Evolutionary conservation across 2,888 invertebrate genomes (phyloP).

Genomic region (Eristalis intricaria): DNA sequence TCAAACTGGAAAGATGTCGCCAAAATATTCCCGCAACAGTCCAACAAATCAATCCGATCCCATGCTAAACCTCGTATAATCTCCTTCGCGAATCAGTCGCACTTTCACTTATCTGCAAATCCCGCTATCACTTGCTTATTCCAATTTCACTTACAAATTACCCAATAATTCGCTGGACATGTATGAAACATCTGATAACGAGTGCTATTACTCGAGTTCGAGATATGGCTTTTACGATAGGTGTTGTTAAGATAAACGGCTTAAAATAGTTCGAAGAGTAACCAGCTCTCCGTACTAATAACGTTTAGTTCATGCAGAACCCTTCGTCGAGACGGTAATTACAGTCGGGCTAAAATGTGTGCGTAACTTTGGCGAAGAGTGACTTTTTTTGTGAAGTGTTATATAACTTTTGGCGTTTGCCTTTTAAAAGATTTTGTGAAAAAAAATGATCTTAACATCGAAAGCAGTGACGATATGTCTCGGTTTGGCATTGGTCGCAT

Average conservation of each 20-base stretch:
- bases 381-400: neutral
- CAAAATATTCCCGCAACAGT: neutral
- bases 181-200: neutral
- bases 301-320: neutral
- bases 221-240: neutral
- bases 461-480: conserved; percentile 77
- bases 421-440: neutral
- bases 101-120: conserved; percentile 1
- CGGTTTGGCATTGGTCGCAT: conserved; percentile 77
- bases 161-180: neutral
- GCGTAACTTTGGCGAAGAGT: neutral
- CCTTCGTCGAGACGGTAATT: neutral
- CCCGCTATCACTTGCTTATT: neutral
- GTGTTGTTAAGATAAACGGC: neutral
- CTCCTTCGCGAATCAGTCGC: neutral
- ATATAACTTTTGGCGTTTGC: neutral
- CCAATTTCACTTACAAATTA: neutral
- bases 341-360: neutral
- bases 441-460: conserved; percentile 76
- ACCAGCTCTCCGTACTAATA: neutral
- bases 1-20: too few relatives aligned
- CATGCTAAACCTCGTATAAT: neutral
- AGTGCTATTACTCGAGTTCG: neutral
- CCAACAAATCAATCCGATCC: neutral
- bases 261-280: neutral